These are phyloP conservation scores for Conus betulinus DNA, from an alignment of 1,140 invertebrate species.

Conservation along the genomic window DNA sequence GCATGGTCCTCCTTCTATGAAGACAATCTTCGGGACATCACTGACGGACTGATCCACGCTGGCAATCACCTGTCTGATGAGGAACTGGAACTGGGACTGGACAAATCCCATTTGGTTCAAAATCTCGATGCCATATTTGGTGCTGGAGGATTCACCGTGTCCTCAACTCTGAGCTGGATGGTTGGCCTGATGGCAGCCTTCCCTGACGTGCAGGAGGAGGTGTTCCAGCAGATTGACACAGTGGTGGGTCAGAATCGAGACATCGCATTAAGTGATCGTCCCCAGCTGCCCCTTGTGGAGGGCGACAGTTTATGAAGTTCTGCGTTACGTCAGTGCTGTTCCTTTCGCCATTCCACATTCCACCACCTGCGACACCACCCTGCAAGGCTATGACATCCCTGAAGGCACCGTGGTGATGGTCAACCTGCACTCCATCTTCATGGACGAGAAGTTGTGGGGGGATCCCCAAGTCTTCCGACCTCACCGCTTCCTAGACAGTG, in stretches of 20 bases:
- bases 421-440: constrained; percentile 65
- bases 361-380: constrained; percentile 55
- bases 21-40: constrained; percentile 33
- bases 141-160: constrained; percentile 91
- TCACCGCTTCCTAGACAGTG: constrained; percentile 83
- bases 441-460: constrained; percentile 78
- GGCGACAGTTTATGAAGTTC: constrained; percentile 59
- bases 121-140: constrained; percentile 85
- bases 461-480: constrained; percentile 85
- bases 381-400: constrained; percentile 69
- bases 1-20: constrained; percentile 25
- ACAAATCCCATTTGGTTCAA: background rate
- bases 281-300: constrained; percentile 21
- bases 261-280: constrained; percentile 75
- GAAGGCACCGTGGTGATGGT: constrained; percentile 67
- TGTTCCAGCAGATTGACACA: constrained; percentile 87
- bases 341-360: constrained; percentile 53
- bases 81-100: constrained; percentile 13
- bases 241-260: constrained; percentile 86
- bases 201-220: constrained; percentile 83
- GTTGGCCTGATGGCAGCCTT: constrained; percentile 86
- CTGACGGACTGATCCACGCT: constrained; percentile 37
- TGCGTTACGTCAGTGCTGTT: constrained; percentile 74
- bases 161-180: constrained; percentile 90
- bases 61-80: constrained; percentile 7